Evolutionary conservation across 1,140 invertebrate genomes (phyloP).

Genomic region (Drosophila hydei): DNA sequence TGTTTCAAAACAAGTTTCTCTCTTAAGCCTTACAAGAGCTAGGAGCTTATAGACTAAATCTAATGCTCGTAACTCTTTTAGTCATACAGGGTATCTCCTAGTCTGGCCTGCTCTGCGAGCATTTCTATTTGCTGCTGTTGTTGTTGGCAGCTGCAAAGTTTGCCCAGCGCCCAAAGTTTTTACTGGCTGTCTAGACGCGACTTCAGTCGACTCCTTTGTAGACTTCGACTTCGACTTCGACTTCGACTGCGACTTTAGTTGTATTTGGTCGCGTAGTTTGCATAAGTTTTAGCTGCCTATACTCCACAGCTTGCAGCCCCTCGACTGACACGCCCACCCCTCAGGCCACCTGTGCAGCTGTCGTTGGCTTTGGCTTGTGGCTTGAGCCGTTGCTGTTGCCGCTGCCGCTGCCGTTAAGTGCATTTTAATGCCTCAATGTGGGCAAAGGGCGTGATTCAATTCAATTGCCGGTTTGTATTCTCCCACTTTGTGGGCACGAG

Average conservation of each 20-base stretch:
- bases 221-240: constrained; percentile 52
- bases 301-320: not conserved
- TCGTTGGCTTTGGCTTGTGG: constrained; percentile 3
- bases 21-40: no score
- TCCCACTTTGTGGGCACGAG: not conserved
- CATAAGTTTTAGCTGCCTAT: constrained; percentile 59
- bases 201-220: constrained; percentile 36
- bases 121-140: constrained; percentile 2
- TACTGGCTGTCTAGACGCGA: constrained; percentile 57
- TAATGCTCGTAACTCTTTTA: not conserved
- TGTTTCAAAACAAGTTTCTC: no score
- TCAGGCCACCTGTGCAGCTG: not conserved
- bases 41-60: no score
- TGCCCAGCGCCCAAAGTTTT: constrained; percentile 64
- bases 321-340: not conserved
- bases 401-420: constrained; percentile 62
- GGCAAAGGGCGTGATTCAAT: constrained; percentile 47
- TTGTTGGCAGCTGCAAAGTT: constrained; percentile 39
- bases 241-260: constrained; percentile 52
- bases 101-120: not conserved
- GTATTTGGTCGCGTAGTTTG: constrained; percentile 77
- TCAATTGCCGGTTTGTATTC: constrained; percentile 8
- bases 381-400: not conserved
- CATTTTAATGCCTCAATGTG: constrained; percentile 69
- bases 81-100: not conserved